Conservation (phyloP, 1,140 invertebrate species). For the Panagrolaimus sp. region DNA sequence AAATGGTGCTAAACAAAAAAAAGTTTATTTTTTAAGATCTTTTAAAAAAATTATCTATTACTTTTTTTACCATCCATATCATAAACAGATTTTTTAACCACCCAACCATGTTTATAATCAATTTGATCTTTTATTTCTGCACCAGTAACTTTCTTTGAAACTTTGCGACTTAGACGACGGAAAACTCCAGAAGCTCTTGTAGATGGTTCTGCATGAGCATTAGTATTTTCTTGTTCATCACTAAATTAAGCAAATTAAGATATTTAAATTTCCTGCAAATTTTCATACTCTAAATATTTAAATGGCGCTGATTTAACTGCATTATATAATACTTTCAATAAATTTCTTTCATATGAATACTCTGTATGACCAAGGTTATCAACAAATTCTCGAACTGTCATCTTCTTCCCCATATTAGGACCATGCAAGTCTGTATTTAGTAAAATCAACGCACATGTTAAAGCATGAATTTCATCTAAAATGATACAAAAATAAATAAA, state of each 20-base stretch:
- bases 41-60: slow-evolving; percentile 61
- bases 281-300: slow-evolving; percentile 89
- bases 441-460: slow-evolving; percentile 97
- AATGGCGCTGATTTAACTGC: slow-evolving; percentile 85
- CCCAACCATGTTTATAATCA: slow-evolving; percentile 96
- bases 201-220: not conserved
- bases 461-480: slow-evolving; percentile 89
- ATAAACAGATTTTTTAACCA: slow-evolving; percentile 92
- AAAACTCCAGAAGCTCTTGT: not conserved
- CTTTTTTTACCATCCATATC: slow-evolving; percentile 91
- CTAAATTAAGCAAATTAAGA: not conserved
- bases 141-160: not conserved
- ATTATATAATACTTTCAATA: slow-evolving; percentile 84
- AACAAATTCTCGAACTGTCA: slow-evolving; percentile 92
- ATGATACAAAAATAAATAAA: slow-evolving; percentile 14
- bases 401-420: slow-evolving; percentile 78
- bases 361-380: slow-evolving; percentile 89
- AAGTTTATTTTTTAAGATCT: not conserved
- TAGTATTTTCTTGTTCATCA: not conserved
- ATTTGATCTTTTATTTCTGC: slow-evolving; percentile 66
- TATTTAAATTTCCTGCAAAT: slow-evolving; percentile 41
- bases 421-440: slow-evolving; percentile 96
- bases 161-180: not conserved
- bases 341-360: slow-evolving; percentile 84
- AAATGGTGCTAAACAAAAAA: slow-evolving; percentile 82